Percentiles rank a stretch among this genome's conserved stretches.
Conservation (phyloP, 2,888 invertebrate species). For the Leptopterna dolabrata region DNA sequence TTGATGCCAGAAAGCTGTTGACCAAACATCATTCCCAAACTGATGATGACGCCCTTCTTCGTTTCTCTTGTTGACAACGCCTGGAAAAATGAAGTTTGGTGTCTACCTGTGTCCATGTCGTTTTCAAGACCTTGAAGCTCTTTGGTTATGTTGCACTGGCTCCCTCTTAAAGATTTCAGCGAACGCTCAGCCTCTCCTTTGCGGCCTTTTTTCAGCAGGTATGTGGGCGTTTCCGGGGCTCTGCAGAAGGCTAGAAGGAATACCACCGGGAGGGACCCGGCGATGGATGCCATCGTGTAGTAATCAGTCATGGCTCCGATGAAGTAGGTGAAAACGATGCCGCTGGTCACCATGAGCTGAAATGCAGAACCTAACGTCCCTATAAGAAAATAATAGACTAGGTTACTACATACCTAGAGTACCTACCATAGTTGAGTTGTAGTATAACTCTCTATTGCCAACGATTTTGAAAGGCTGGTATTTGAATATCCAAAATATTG, state of each 20-base stretch:
- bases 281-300: slow-evolving; percentile 76
- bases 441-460: no score
- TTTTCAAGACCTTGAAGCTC: slow-evolving; percentile 69
- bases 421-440: no score
- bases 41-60: slow-evolving; percentile 78
- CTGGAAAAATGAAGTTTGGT: slow-evolving; percentile 7
- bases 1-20: slow-evolving; percentile 87
- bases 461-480: no score
- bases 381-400: slow-evolving; percentile 55
- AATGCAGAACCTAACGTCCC: slow-evolving; percentile 83
- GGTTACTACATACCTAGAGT: no score
- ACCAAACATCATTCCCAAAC: slow-evolving; percentile 84
- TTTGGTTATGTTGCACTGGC: slow-evolving; percentile 73
- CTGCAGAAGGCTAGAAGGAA: slow-evolving; percentile 76
- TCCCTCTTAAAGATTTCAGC: slow-evolving; percentile 74
- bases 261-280: slow-evolving; percentile 74
- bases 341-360: slow-evolving; percentile 80
- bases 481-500: no score
- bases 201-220: slow-evolving; percentile 56
- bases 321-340: slow-evolving; percentile 81
- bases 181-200: slow-evolving; percentile 65
- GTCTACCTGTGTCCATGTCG: slow-evolving; percentile 68
- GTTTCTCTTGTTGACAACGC: slow-evolving; percentile 71
- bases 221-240: slow-evolving; percentile 78
- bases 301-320: slow-evolving; percentile 80